Conservation (phyloP, 2,797 vertebrate genomes). For the Enteromius mattozi region DNA sequence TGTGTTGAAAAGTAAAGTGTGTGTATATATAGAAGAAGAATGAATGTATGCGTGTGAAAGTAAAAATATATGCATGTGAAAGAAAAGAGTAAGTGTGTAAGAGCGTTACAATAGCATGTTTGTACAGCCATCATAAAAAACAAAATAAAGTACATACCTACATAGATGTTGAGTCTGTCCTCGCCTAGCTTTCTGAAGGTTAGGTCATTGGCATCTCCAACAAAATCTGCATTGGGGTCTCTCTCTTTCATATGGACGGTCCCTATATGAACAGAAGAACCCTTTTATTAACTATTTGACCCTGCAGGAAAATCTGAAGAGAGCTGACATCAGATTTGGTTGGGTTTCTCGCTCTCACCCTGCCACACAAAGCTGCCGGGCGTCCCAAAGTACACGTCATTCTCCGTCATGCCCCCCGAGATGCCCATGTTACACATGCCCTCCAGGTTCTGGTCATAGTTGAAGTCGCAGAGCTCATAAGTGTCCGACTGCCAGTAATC, state of each 20-base stretch:
- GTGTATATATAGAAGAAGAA: too few relatives aligned
- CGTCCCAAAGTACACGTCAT: conserved; percentile 83
- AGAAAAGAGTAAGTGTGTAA: background rate
- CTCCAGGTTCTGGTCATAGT: conserved; percentile 73
- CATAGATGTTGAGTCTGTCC: conserved; percentile 79
- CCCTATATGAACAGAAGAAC: conserved; percentile 72
- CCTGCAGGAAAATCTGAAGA: background rate
- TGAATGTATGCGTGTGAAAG: too few relatives aligned
- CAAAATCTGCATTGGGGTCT: conserved; percentile 69
- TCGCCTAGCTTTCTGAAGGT: conserved; percentile 67
- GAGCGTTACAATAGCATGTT: background rate
- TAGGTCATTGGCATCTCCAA: conserved; percentile 76
- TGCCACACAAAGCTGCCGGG: conserved; percentile 90
- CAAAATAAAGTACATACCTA: conserved; percentile 76
- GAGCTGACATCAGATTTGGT: background rate
- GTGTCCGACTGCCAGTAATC: conserved; percentile 89
- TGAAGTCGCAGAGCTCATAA: conserved; percentile 88
- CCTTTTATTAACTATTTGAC: background rate
- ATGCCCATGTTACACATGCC: conserved; percentile 95
- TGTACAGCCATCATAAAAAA: background rate
- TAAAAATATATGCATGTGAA: background rate
- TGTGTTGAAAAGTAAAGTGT: too few relatives aligned
- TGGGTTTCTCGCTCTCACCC: conserved; percentile 75
- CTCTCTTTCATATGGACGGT: conserved; percentile 85
- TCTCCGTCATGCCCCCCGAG: conserved; percentile 85